These are phyloP conservation scores for Sphyrna mokarran DNA, from an alignment of 2,113 vertebrate species.

Conservation along the genomic window DNA sequence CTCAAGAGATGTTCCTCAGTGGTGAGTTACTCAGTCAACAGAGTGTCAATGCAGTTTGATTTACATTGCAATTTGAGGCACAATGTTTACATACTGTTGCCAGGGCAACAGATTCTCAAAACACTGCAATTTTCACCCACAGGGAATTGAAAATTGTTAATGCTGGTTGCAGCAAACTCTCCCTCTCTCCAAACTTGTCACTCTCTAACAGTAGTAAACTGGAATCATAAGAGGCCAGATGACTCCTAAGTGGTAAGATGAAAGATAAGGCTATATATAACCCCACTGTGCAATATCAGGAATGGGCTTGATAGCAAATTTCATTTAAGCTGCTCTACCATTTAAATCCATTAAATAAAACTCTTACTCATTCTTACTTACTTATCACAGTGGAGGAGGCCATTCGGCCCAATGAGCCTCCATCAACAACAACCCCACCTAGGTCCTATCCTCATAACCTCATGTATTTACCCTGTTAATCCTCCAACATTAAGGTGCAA, in stretches of 20 bases:
- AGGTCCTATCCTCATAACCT: too few species aligned
- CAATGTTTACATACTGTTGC: neutral
- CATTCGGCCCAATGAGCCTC: too few species aligned
- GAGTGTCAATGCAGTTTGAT: neutral
- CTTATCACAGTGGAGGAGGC: too few species aligned
- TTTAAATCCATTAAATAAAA: neutral
- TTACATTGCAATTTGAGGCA: neutral
- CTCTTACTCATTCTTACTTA: too few species aligned
- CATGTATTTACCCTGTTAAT: too few species aligned
- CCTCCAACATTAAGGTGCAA: too few species aligned
- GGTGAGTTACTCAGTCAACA: neutral
- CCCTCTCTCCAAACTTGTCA: neutral
- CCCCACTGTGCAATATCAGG: neutral
- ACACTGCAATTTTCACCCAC: neutral
- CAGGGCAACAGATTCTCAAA: neutral
- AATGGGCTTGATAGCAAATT: neutral
- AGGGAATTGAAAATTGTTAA: neutral
- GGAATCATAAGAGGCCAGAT: neutral
- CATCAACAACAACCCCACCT: too few species aligned
- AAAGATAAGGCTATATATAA: neutral
- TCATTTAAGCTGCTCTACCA: neutral
- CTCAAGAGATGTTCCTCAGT: neutral
- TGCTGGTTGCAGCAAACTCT: neutral
- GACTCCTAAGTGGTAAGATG: neutral
- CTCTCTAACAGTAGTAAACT: neutral